Percentiles rank a stretch among this genome's conserved stretches.
Conservation (phyloP, 2,113 vertebrate genomes). For the Parotia lawesii region DNA sequence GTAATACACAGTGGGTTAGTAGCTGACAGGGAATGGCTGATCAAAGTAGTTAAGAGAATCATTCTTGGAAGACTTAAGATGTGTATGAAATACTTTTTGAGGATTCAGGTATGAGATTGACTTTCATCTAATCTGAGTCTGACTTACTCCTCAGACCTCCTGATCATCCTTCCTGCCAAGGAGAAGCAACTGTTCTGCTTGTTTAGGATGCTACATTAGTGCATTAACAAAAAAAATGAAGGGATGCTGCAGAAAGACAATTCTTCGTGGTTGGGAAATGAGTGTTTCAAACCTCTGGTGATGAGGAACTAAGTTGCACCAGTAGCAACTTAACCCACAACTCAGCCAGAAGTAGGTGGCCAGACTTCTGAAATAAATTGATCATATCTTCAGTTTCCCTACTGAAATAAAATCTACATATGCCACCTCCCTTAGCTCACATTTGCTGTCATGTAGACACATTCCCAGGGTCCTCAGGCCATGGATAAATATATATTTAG, state of each 20-base stretch:
- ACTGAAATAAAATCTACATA: not conserved
- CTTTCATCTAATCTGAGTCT: not conserved
- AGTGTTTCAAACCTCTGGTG: not conserved
- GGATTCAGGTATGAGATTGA: not conserved
- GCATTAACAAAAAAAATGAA: not conserved
- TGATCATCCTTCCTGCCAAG: not conserved
- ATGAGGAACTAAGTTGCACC: not conserved
- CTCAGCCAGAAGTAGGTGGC: not conserved
- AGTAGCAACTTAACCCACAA: not conserved
- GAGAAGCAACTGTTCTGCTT: not conserved
- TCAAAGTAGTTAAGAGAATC: not conserved
- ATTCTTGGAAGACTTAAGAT: not conserved
- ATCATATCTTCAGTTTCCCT: not conserved
- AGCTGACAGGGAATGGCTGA: not conserved
- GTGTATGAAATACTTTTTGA: not conserved
- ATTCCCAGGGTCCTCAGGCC: not conserved
- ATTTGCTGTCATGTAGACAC: not conserved
- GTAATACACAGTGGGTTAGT: not conserved
- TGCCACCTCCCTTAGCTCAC: not conserved
- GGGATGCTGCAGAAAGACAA: not conserved
- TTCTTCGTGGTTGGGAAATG: not conserved
- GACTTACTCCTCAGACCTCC: not conserved
- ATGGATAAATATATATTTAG: not conserved
- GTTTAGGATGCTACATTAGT: not conserved
- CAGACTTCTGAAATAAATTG: not conserved